Conservation (phyloP, 1,140 invertebrate species). For the Eciton burchellii region DNA sequence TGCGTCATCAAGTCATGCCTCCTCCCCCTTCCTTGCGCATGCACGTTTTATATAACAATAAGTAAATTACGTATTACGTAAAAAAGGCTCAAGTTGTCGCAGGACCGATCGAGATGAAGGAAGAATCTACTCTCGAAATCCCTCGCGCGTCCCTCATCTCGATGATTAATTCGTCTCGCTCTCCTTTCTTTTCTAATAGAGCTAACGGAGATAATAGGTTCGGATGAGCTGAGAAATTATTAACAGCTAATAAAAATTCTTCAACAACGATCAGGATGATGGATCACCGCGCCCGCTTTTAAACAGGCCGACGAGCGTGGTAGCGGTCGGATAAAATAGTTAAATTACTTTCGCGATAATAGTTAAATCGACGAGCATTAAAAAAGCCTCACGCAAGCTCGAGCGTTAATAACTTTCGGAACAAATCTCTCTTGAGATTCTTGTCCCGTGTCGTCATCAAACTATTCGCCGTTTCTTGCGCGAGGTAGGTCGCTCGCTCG, state of each 20-base stretch:
- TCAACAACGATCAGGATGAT: neutral
- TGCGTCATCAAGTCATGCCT: too few species aligned
- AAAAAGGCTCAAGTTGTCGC: too few species aligned
- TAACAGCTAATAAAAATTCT: conserved; percentile 9
- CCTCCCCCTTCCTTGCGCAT: too few species aligned
- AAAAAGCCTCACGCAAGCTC: conserved; percentile 15
- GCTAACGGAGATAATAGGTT: neutral
- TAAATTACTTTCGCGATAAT: conserved; percentile 50
- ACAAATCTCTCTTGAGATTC: conserved; percentile 23
- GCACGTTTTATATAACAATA: too few species aligned
- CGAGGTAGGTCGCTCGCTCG: conserved; percentile 19
- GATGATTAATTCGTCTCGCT: neutral
- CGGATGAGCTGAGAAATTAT: neutral
- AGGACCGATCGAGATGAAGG: too few species aligned
- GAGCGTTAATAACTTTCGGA: conserved; percentile 37
- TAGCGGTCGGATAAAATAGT: conserved; percentile 30
- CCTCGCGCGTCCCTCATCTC: neutral
- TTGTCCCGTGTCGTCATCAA: conserved; percentile 9
- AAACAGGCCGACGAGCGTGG: neutral
- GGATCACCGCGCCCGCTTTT: neutral
- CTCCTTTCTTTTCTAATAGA: neutral
- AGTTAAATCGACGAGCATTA: conserved; percentile 26
- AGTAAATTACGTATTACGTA: neutral
- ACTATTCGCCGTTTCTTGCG: conserved; percentile 28
- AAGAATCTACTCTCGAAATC: neutral